Base-by-base conservation (phyloP, 2,888 invertebrate genomes). In the Andrena bucephala region DNA sequence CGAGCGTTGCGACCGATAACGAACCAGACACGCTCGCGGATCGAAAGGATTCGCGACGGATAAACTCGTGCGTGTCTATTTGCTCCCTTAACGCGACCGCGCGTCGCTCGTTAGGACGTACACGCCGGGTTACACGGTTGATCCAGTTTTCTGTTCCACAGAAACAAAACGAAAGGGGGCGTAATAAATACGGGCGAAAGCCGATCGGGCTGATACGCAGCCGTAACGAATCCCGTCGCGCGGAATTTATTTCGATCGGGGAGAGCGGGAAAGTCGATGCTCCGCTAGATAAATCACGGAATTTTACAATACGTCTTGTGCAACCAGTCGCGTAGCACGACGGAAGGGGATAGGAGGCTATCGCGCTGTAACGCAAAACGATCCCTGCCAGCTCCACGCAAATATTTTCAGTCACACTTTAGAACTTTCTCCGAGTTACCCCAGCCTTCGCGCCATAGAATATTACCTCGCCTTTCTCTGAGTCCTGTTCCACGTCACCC, bases 1-100 rank as follows among this genome's bases (percentile, higher is more conserved):
- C 68, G 71, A 74, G 75, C 73, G 71, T 77, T 62, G 70, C 77
- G 29, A 62, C 50, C 62, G 87, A 85, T 85, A 86, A 83, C 80
- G 73, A 77, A 67, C 33, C 80, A 36, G 74, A 60, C 57, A 57
- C 65, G 13, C 66, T 27, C 48, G 33, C 52, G 42, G 57, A 77
- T 70, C 63, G 77, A 33, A 71, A 82, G 68, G 70, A 67, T 77
- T 77, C 71, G 68, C 52, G 36, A 33, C 27, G 68, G 83, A 84
- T 79, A 79, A 79, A 70, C 72, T 50, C 68, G 29, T n/a, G 70
- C 54, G 20, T 54, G 60, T 57, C 70, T 62, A 78, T 84, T 84
- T 83, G 74, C 68, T 70, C 57, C 66, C 62, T 73, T 52, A 48
- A 63, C 63, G 68, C 59, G 8, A 42, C 62, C 68, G 13, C 50